phyloP scores from a whole-genome alignment of 2,113 vertebrate genomes.

The Parus major region DNA sequence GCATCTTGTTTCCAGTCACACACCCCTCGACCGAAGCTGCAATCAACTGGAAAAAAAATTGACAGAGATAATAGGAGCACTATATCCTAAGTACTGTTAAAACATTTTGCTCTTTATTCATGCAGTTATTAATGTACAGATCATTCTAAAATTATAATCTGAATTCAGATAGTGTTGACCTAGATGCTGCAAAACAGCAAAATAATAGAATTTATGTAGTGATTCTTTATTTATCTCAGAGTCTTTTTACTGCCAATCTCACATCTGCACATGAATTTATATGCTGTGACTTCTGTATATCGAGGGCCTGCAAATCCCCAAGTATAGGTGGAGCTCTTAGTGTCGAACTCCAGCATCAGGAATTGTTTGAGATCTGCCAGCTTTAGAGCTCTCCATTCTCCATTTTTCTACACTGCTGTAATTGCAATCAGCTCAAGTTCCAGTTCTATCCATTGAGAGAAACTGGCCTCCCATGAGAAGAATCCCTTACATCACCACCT shows the following conservation, averaged over 20 bases:
- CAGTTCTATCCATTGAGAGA: background rate
- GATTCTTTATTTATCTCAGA: background rate
- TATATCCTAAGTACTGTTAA: background rate
- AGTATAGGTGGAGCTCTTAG: background rate
- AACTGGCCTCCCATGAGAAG: background rate
- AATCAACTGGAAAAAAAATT: constrained; percentile 81
- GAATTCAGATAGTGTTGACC: background rate
- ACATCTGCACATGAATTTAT: background rate
- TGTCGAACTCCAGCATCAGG: background rate
- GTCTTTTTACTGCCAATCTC: background rate
- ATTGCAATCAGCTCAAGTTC: background rate
- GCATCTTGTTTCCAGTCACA: constrained; percentile 93
- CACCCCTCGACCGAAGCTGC: constrained; percentile 87
- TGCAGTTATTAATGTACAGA: background rate
- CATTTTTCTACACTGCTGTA: background rate
- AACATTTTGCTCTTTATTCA: background rate
- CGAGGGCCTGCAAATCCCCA: background rate
- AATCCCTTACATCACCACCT: background rate
- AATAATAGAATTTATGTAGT: background rate
- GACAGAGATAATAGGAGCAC: background rate
- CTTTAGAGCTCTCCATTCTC: background rate
- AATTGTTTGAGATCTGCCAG: background rate
- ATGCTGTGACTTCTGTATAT: background rate
- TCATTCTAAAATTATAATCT: background rate
- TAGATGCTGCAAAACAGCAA: background rate